Percentiles rank a stretch among this genome's conserved stretches.
Evolutionary conservation across 2,797 vertebrate species (phyloP).

Genomic region (Phaenicophaeus curvirostris): DNA sequence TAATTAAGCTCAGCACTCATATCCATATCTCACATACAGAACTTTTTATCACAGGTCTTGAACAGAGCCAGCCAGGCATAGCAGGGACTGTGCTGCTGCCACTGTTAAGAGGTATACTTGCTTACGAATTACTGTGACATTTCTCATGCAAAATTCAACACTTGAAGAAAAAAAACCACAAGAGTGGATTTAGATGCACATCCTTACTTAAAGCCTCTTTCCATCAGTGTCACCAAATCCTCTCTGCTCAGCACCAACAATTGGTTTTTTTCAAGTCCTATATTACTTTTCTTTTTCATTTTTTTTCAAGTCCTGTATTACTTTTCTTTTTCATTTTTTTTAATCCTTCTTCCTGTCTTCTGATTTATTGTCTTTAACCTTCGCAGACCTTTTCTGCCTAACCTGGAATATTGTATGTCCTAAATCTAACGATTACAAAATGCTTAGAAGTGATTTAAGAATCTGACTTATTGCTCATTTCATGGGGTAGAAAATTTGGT

Average conservation of each 20-base stretch:
- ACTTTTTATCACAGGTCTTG: not conserved
- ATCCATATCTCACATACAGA: not conserved
- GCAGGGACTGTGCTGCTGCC: not conserved
- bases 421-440: constrained; percentile 48
- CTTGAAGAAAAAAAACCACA: not conserved
- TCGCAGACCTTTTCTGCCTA: constrained; percentile 4
- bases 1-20: not conserved
- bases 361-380: constrained; percentile 43
- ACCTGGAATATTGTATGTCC: constrained; percentile 21
- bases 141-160: not conserved
- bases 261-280: constrained; percentile 4
- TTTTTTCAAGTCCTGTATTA: too few species aligned
- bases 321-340: not conserved
- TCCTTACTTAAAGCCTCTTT: not conserved
- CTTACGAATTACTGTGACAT: not conserved
- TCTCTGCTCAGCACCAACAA: not conserved
- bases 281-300: not conserved
- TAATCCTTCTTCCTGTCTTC: not conserved
- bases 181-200: not conserved
- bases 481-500: not conserved
- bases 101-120: not conserved
- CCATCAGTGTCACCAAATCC: not conserved
- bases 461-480: constrained; percentile 17
- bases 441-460: constrained; percentile 55
- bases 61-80: not conserved